Conservation (phyloP, 2,113 vertebrate genomes). For the Asarcornis scutulata region DNA sequence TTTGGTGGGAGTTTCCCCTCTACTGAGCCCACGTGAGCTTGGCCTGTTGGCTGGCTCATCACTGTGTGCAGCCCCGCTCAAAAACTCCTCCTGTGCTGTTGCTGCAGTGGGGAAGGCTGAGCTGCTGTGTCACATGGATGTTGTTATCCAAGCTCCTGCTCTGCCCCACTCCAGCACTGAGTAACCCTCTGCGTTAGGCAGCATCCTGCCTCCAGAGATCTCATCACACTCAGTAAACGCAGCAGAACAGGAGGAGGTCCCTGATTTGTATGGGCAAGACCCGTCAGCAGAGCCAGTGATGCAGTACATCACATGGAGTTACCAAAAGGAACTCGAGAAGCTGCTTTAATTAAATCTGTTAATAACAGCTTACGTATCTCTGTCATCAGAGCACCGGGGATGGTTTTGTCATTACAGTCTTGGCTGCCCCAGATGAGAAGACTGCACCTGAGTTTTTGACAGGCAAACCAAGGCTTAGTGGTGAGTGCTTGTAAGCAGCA, state of each 20-base stretch:
- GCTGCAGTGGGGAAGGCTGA: neutral
- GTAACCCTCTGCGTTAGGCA: neutral
- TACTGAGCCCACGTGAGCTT: neutral
- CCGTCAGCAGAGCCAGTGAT: neutral
- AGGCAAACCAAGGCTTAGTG: neutral
- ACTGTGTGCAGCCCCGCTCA: too few species aligned
- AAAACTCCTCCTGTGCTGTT: neutral
- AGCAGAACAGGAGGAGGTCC: neutral
- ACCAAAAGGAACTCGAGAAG: neutral
- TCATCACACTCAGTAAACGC: neutral
- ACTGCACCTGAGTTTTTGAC: neutral
- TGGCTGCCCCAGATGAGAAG: neutral
- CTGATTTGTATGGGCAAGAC: neutral
- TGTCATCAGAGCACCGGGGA: neutral
- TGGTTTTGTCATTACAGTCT: neutral
- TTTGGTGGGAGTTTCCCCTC: neutral
- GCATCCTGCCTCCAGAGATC: neutral
- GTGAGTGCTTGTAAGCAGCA: neutral
- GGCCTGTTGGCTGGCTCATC: neutral
- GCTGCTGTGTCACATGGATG: neutral
- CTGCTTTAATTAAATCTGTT: neutral
- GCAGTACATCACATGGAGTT: neutral
- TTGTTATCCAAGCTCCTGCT: neutral
- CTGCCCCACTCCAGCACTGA: rapidly evolving
- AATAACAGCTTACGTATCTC: neutral